Evolutionary conservation across 2,113 vertebrate species (phyloP).

Genomic region (Eretmochelys imbricata): DNA sequence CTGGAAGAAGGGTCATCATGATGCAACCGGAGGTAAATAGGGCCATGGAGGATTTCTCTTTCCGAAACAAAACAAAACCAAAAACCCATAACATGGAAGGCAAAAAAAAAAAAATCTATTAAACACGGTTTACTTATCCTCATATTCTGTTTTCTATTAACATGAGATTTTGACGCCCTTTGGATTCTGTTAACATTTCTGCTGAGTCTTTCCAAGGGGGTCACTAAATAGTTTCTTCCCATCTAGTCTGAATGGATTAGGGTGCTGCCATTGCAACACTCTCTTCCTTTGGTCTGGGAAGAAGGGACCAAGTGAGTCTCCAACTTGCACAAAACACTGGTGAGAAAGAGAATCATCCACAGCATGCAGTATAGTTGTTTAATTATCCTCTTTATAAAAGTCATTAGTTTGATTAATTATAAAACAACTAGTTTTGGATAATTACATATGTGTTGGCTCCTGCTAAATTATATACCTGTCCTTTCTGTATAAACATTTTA

Average conservation of each 20-base stretch:
- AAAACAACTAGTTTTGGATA: neutral
- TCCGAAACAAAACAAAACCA: neutral
- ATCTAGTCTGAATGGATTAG: neutral
- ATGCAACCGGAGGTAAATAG: neutral
- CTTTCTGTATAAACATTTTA: conserved; percentile 34
- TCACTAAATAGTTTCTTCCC: neutral
- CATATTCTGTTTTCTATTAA: neutral
- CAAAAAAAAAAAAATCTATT: neutral
- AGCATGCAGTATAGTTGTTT: neutral
- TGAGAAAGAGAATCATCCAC: neutral
- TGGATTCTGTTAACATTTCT: neutral
- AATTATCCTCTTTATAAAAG: neutral
- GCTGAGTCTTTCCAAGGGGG: neutral
- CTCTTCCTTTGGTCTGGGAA: neutral
- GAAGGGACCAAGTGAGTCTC: neutral
- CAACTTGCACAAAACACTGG: neutral
- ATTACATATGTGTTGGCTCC: neutral
- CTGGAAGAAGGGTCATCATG: neutral
- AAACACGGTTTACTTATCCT: neutral
- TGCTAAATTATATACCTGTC: conserved; percentile 15
- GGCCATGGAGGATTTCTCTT: neutral
- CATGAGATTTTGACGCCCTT: neutral
- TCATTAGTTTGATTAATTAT: neutral
- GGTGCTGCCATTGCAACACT: neutral
- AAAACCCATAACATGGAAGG: neutral